These are phyloP conservation scores for Pitangus sulphuratus DNA, from an alignment of 2,797 vertebrate species.

Conservation along the genomic window DNA sequence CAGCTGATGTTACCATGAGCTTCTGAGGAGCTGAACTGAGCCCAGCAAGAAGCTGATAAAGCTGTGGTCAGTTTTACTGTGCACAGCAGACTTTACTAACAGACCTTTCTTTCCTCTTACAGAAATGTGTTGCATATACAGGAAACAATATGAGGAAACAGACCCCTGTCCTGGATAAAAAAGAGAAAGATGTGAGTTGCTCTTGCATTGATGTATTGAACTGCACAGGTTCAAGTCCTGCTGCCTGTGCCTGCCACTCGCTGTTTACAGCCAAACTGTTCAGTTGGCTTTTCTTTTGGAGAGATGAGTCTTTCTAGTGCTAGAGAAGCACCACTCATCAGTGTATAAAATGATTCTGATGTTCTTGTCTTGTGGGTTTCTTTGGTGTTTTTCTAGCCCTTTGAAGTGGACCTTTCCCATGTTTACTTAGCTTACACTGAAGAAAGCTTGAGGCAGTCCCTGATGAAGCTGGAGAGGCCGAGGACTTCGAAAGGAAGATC, in stretches of 20 bases:
- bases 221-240: not conserved
- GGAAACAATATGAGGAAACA: slow-evolving; percentile 99
- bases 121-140: slow-evolving; percentile 99
- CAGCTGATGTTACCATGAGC: not conserved
- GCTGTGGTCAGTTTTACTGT: not conserved
- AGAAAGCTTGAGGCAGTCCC: slow-evolving; percentile 94
- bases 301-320: not conserved
- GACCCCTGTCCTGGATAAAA: slow-evolving; percentile 94
- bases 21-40: not conserved
- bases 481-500: slow-evolving; percentile 93
- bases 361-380: not conserved
- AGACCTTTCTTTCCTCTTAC: slow-evolving; percentile 40
- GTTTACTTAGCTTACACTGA: slow-evolving; percentile 97
- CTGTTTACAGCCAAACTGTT: not conserved
- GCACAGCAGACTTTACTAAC: not conserved
- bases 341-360: not conserved
- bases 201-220: not conserved
- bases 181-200: slow-evolving; percentile 95
- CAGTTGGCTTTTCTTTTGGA: not conserved
- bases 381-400: slow-evolving; percentile 80
- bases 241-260: not conserved
- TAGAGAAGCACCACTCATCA: not conserved
- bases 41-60: not conserved
- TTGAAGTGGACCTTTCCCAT: slow-evolving; percentile 96
- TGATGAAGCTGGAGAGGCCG: slow-evolving; percentile 95